A percentile compares a stretch with the other conserved stretches of the same genome.
phyloP scores from a whole-genome alignment of 2,113 vertebrate genomes.

The Leucopternis melanops region DNA sequence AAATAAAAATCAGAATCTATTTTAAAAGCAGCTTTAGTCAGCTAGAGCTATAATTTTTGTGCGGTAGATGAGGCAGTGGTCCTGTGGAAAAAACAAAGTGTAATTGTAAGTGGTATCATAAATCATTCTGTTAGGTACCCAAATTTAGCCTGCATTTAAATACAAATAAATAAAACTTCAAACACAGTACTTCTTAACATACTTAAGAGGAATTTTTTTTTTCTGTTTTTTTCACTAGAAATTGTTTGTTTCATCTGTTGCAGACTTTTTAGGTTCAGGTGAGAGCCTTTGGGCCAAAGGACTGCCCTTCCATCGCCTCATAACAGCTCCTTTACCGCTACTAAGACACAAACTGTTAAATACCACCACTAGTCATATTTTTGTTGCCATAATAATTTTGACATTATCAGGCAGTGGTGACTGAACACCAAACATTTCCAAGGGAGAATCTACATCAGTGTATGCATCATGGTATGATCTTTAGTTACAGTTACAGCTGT shows the following conservation, averaged over 20 bases:
- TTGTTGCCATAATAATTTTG: background rate
- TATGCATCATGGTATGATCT: background rate
- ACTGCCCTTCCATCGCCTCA: background rate
- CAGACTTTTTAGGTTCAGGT: background rate
- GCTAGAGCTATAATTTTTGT: too few relatives aligned
- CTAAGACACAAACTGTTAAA: background rate
- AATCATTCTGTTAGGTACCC: background rate
- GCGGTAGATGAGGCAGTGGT: background rate
- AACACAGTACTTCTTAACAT: background rate
- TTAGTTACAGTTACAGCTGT: background rate
- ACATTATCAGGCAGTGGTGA: background rate
- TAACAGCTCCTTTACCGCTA: background rate
- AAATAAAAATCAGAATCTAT: background rate
- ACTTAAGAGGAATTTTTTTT: background rate
- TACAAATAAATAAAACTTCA: background rate
- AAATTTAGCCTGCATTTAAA: background rate
- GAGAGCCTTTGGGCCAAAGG: background rate
- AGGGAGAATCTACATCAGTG: background rate
- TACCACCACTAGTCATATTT: background rate
- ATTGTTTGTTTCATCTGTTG: background rate
- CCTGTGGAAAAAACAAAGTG: background rate
- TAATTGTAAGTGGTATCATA: background rate
- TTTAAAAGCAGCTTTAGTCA: background rate
- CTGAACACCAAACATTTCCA: background rate
- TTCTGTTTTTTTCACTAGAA: background rate